Percentiles rank a stretch among this genome's conserved stretches.
Conservation (phyloP, 2,888 invertebrate genomes). For the Hanleya hanleyi region DNA sequence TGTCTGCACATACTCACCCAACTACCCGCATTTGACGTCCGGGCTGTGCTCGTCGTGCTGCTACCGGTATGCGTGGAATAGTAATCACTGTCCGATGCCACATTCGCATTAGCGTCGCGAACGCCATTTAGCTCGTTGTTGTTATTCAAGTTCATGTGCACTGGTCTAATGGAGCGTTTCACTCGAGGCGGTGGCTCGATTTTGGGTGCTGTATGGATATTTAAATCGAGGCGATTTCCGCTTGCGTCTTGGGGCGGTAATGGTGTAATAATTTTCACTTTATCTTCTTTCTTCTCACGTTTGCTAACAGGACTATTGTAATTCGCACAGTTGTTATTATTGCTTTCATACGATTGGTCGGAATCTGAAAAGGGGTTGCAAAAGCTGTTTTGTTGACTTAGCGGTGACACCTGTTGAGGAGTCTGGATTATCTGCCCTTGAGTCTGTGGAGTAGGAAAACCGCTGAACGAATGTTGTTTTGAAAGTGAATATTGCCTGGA, state of each 20-base stretch:
- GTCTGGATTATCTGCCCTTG: not conserved
- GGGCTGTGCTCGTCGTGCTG: conserved; percentile 25
- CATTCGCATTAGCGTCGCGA: conserved; percentile 38
- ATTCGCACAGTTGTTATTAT: not conserved
- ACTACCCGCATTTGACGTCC: not conserved
- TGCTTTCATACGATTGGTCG: conserved; percentile 14
- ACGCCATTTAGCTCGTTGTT: conserved; percentile 13
- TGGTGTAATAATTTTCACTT: conserved; percentile 45
- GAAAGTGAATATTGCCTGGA: too few species aligned
- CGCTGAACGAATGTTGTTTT: not conserved
- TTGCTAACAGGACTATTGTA: not conserved
- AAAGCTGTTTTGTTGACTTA: not conserved
- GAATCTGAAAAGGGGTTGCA: not conserved
- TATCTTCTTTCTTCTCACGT: not conserved
- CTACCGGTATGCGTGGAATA: conserved; percentile 52
- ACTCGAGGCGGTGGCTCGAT: conserved; percentile 63
- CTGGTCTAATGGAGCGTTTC: conserved; percentile 16
- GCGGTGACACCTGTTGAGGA: not conserved
- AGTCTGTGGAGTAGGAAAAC: not conserved
- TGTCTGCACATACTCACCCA: not conserved
- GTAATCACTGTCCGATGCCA: conserved; percentile 58
- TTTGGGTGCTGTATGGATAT: conserved; percentile 48
- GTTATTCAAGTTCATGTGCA: not conserved
- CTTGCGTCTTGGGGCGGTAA: conserved; percentile 41
- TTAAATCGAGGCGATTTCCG: conserved; percentile 46